A percentile compares a stretch with the other conserved stretches of the same genome.
Evolutionary conservation across 2,797 vertebrate genomes (phyloP).

Genomic region (Platalea minor): DNA sequence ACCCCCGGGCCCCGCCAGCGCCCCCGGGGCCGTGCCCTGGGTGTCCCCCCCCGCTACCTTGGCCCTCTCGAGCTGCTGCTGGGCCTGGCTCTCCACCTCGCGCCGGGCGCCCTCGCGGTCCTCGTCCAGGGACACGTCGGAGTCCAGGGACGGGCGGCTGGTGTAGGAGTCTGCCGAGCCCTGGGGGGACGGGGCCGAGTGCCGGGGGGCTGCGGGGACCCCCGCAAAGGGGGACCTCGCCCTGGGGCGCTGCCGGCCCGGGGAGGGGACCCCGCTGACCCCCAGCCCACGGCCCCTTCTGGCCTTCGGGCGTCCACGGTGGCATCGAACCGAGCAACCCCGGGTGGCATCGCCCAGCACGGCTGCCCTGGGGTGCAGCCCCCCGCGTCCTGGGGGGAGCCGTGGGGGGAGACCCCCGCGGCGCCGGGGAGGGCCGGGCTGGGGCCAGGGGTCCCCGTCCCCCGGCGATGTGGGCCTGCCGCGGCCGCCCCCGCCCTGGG

Average conservation of each 20-base stretch:
- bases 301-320: accelerated
- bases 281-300: too few species aligned
- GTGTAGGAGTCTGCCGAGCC: constrained; percentile 97
- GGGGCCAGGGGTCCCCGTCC: not conserved
- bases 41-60: constrained; percentile 77
- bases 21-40: accelerated
- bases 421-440: not conserved
- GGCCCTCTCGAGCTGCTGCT: constrained; percentile 94
- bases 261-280: not conserved
- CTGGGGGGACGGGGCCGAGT: constrained; percentile 61
- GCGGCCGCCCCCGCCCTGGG: not conserved
- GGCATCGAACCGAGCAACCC: not conserved
- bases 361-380: not conserved
- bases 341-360: not conserved
- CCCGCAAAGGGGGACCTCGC: accelerated
- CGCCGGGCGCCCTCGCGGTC: constrained; percentile 94
- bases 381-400: not conserved
- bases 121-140: constrained; percentile 97
- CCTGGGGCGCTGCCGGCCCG: not conserved
- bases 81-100: constrained; percentile 95
- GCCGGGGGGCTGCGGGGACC: not conserved
- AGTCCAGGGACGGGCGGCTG: constrained; percentile 95
- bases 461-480: too few species aligned
- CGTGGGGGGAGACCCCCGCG: not conserved
- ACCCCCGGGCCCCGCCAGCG: too few species aligned